Base-by-base conservation (phyloP, 2,888 invertebrate genomes). In the Lagria hirta region DNA sequence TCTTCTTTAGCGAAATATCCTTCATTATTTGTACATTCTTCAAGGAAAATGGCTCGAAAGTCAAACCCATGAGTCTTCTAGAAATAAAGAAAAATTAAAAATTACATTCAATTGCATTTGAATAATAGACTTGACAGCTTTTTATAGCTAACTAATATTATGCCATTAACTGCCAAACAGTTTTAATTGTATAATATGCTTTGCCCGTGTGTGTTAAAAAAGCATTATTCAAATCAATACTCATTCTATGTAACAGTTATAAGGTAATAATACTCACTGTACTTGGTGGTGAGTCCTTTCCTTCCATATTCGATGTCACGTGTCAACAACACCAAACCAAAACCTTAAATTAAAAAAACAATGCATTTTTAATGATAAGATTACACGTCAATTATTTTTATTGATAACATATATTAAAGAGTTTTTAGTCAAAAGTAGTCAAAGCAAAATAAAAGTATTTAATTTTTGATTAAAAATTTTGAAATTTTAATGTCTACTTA, bases 401-500 rank as follows among this genome's bases (percentile, higher is more conserved):
- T 21, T 22, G 12, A 21, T 21, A 33, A 22, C 22, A 21, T 13
- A 21, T 33, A 21, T 33, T 33, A 22, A 21, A 21, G 22, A 11
- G 33, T 33, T 10, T 12, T 5, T 12, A 20, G 21, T 33, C 33
- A 33, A 33, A 33, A 33, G n/a, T n/a, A n/a, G 21, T 33, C 33
- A 33, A 33, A 33, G 33, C 33, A 33, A 33, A 11, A 33, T 20
- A 33, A 33, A 33, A 33, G 22, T 33, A 33, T 22, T 33, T 33
- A 3, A 33, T 33, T 33, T 33, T 34, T 34, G n/a, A 34, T 34
- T 34, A 34, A 34, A 34, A 34, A 22, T 34, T 23, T 34, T 34
- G 23, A 34, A 23, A 34, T 34, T 34, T 34, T 34, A 34, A 34
- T 34, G 33, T 34, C 22, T 34, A 34, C 33, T 34, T 34, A n/a